Conservation (phyloP, 2,113 vertebrate genomes). For the Murina feae region DNA sequence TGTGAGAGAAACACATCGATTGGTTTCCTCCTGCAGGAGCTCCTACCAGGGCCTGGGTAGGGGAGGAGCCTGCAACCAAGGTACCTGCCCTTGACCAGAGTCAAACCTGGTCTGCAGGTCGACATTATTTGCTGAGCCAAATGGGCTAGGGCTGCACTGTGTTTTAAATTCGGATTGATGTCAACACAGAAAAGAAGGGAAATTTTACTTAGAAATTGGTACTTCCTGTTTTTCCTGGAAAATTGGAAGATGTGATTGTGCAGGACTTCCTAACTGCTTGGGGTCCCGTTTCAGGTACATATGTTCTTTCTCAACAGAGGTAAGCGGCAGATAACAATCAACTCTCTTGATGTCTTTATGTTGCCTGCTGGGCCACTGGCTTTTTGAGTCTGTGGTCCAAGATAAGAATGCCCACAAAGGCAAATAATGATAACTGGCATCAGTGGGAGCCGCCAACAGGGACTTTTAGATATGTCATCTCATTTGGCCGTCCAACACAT, state of each 20-base stretch:
- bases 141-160: not conserved
- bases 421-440: not conserved
- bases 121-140: no score
- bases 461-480: not conserved
- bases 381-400: not conserved
- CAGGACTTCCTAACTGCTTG: not conserved
- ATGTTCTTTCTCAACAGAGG: not conserved
- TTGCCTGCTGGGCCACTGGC: not conserved
- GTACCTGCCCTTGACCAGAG: no score
- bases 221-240: not conserved
- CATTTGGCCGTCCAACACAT: not conserved
- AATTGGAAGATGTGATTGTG: not conserved
- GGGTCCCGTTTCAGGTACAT: not conserved
- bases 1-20: no score
- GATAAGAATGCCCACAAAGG: not conserved
- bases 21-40: no score
- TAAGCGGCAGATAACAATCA: accelerated
- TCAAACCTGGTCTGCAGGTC: no score
- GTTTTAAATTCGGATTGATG: not conserved
- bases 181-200: not conserved
- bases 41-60: no score
- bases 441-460: not conserved
- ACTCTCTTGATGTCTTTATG: not conserved
- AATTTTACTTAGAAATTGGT: not conserved
- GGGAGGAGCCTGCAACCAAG: no score